These are phyloP conservation scores for Malurus splendens DNA, from an alignment of 2,797 vertebrate genomes.

Conservation along the genomic window DNA sequence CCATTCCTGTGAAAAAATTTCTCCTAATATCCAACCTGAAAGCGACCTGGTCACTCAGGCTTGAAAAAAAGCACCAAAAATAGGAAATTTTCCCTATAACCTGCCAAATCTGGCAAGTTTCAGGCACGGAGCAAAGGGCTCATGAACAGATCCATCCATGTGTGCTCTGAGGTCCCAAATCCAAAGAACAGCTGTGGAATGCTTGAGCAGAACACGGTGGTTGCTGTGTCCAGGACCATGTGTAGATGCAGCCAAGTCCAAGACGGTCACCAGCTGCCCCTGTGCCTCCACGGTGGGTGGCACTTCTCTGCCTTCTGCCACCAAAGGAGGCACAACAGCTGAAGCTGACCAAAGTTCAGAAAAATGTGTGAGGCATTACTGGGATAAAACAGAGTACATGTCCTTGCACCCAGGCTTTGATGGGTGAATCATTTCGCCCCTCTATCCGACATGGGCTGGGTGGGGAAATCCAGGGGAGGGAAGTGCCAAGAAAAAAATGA, in stretches of 20 bases:
- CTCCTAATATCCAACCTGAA: not conserved
- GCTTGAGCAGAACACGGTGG: not conserved
- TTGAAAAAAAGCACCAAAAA: not conserved
- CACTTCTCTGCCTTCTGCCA: not conserved
- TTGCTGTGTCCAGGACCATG: not conserved
- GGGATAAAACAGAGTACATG: not conserved
- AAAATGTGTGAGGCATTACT: not conserved
- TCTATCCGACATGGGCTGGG: not conserved
- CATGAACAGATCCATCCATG: rapidly evolving
- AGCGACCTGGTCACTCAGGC: not conserved
- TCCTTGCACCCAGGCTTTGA: not conserved
- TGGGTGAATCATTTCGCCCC: not conserved
- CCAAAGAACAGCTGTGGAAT: rapidly evolving
- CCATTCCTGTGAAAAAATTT: not conserved
- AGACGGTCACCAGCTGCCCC: not conserved
- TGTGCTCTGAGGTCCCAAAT: not conserved
- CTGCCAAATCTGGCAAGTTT: not conserved
- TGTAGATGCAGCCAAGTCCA: not conserved
- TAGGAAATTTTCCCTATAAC: not conserved
- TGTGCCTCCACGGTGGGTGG: rapidly evolving
- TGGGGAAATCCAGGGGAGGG: not conserved
- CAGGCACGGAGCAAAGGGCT: not conserved
- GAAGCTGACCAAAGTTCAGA: not conserved
- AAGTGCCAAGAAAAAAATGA: not conserved
- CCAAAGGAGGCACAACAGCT: not conserved